Evolutionary conservation across 2,113 vertebrate species (phyloP).

Genomic region (Anarhynchus alexandrinus): DNA sequence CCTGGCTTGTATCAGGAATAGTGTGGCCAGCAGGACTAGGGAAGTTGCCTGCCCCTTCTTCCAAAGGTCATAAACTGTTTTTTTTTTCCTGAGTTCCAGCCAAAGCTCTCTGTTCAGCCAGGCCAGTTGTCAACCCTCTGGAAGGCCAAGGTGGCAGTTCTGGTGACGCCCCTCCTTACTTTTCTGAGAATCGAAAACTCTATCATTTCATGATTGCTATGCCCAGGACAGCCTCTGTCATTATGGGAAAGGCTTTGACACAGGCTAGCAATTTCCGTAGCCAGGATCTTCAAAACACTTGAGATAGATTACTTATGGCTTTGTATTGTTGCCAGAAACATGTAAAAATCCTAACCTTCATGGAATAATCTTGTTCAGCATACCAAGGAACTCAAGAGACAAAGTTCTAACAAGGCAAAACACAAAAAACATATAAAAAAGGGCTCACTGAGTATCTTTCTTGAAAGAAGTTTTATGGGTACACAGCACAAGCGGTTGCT

Average conservation of each 20-base stretch:
- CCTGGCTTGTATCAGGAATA: no score
- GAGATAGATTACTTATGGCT: not conserved
- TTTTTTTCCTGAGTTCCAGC: not conserved
- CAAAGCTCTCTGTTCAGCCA: not conserved
- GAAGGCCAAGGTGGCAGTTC: not conserved
- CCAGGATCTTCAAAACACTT: not conserved
- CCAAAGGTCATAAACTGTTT: not conserved
- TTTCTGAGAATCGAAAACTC: not conserved
- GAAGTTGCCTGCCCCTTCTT: not conserved
- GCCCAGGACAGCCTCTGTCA: rapidly evolving
- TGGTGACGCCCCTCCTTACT: not conserved
- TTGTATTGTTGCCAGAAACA: not conserved
- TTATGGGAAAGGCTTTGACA: not conserved
- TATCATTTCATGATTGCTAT: rapidly evolving
- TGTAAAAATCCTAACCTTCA: not conserved
- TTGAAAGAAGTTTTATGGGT: not conserved
- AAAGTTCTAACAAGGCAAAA: not conserved
- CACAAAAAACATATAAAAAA: not conserved
- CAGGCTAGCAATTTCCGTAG: not conserved
- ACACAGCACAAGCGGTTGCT: not conserved
- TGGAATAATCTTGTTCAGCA: not conserved
- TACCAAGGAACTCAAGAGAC: not conserved
- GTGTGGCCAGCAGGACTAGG: no score
- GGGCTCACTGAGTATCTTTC: not conserved
- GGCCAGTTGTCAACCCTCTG: not conserved